phyloP scores from a whole-genome alignment of 2,888 invertebrate genomes.

The Notocelia uddmanniana region DNA sequence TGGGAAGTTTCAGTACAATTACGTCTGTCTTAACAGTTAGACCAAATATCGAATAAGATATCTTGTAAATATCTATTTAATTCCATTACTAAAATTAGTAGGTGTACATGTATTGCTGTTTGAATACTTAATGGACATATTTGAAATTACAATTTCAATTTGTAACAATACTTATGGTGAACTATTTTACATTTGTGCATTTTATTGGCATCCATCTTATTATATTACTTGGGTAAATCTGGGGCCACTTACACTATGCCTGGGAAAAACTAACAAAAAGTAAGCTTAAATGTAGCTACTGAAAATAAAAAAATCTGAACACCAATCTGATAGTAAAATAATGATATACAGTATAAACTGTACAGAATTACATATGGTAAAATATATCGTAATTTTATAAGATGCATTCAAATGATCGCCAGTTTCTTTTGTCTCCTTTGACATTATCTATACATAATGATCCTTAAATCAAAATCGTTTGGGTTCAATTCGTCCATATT shows the following conservation, averaged over 20 bases:
- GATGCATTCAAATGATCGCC: neutral
- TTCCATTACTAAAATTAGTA: constrained; percentile 15
- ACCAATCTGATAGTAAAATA: neutral
- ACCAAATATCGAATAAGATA: constrained; percentile 15
- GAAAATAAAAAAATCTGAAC: neutral
- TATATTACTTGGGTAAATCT: neutral
- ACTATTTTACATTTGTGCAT: constrained; percentile 28
- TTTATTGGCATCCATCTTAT: constrained; percentile 25
- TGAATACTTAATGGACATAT: constrained; percentile 18
- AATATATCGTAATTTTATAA: neutral
- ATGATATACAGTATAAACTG: too few relatives aligned
- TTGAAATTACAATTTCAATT: constrained; percentile 10
- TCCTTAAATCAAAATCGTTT: too few relatives aligned
- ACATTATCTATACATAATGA: neutral
- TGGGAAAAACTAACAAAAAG: neutral
- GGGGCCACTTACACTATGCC: neutral
- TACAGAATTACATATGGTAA: too few relatives aligned
- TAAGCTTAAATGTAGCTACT: neutral
- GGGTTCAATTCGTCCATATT: too few relatives aligned
- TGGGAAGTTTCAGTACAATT: neutral
- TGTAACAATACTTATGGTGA: constrained; percentile 17
- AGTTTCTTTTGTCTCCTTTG: neutral
- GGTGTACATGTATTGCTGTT: constrained; percentile 23
- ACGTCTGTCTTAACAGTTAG: neutral
- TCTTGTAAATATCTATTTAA: constrained; percentile 2